Conservation (phyloP, 2,888 invertebrate species). For the Smittia aterrima region DNA sequence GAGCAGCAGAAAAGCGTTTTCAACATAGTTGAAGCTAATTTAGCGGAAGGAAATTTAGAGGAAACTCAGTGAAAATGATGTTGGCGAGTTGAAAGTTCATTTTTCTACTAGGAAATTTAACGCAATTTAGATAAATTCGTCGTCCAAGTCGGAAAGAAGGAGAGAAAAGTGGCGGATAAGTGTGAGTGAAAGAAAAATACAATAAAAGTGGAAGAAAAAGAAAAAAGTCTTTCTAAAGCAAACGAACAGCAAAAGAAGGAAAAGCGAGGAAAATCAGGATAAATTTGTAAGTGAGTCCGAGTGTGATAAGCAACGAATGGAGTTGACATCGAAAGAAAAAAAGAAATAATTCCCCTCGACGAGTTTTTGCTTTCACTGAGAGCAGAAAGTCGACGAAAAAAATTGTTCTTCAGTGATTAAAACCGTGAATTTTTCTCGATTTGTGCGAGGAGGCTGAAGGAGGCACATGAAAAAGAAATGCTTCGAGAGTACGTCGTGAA, state of each 20-base stretch:
- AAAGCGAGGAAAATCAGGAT: not conserved
- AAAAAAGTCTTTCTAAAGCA: not conserved
- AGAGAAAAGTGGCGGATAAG: constrained; percentile 6
- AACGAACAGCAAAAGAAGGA: not conserved
- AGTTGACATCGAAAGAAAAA: not conserved
- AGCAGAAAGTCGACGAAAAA: not conserved
- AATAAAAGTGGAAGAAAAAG: not conserved
- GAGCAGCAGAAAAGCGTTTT: not conserved
- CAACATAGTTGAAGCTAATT: not conserved
- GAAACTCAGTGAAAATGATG: constrained; percentile 9
- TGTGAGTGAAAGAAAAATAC: constrained; percentile 19
- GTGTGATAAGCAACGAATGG: not conserved
- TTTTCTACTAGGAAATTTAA: constrained; percentile 28
- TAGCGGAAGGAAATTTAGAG: constrained; percentile 14
- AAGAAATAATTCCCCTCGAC: not conserved
- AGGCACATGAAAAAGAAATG: not conserved
- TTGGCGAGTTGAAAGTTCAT: constrained; percentile 20
- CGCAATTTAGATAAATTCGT: constrained; percentile 18
- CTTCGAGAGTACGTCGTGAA: not conserved
- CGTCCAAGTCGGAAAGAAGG: not conserved
- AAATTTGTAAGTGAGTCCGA: constrained; percentile 9
- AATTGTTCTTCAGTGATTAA: constrained; percentile 1
- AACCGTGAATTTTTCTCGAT: not conserved
- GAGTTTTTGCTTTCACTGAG: not conserved
- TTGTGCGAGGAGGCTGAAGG: not conserved